Evolutionary conservation across 2,113 vertebrate genomes (phyloP).

Genomic region (Tricholaema leucomelas): DNA sequence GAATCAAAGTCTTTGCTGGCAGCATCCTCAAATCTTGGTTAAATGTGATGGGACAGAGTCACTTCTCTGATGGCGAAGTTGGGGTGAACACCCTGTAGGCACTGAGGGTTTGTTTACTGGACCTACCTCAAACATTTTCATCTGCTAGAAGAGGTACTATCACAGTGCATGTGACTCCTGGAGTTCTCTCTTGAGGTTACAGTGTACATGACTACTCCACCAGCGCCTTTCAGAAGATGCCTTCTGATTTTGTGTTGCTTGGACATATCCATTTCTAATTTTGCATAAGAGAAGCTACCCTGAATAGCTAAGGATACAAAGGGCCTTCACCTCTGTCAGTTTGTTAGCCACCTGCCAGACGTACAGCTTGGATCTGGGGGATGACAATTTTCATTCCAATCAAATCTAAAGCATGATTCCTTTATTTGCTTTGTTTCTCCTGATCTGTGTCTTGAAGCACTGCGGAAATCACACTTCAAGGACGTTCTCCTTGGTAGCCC

Average conservation of each 20-base stretch:
- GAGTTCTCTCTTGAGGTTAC: background rate
- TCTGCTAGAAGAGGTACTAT: background rate
- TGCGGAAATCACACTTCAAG: background rate
- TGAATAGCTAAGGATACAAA: background rate
- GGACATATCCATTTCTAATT: background rate
- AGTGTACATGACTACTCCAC: background rate
- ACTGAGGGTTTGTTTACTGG: background rate
- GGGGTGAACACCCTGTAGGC: background rate
- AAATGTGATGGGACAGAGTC: background rate
- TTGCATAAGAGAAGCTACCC: background rate
- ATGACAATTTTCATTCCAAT: background rate
- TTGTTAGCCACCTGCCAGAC: background rate
- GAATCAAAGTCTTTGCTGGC: background rate
- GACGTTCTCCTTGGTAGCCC: background rate
- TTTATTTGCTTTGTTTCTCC: background rate
- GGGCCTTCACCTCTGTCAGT: background rate
- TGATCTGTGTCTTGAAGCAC: background rate
- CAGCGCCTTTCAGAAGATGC: background rate
- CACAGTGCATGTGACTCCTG: background rate
- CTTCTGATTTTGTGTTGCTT: background rate
- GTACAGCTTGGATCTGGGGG: background rate
- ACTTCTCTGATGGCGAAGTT: background rate
- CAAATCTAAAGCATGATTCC: background rate
- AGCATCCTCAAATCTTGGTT: background rate
- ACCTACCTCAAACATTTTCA: background rate